phyloP scores from a whole-genome alignment of 1,140 invertebrate genomes.

The Drosophila lacertosa region DNA sequence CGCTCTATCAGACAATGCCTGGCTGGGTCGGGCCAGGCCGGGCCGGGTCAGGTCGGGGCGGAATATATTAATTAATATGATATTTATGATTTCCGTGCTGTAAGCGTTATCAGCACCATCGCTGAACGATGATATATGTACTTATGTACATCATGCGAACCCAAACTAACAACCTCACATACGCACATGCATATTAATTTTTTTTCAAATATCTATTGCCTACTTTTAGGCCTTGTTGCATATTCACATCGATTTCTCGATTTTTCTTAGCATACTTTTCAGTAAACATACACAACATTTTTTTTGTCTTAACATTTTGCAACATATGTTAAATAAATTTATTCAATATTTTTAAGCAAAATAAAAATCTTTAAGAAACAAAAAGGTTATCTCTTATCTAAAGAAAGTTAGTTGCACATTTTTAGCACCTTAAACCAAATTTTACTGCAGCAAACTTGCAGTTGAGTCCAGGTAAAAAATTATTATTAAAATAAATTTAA shows the following conservation, averaged over 20 bases:
- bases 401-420: too few relatives aligned
- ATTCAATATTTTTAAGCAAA: neutral
- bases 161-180: neutral
- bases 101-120: neutral
- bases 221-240: conserved; percentile 45
- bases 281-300: neutral
- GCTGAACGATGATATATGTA: neutral
- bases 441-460: neutral
- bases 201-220: conserved; percentile 39
- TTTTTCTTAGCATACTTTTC: conserved; percentile 53
- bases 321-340: too few relatives aligned
- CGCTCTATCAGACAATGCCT: neutral
- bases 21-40: too few relatives aligned
- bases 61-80: conserved; percentile 4
- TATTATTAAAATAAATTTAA: neutral
- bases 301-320: too few relatives aligned
- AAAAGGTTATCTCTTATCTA: too few relatives aligned
- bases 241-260: conserved; percentile 5
- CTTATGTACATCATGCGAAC: neutral
- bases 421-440: neutral
- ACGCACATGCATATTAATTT: neutral
- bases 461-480: neutral
- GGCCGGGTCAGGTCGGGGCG: too few relatives aligned
- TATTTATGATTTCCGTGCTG: conserved; percentile 12
- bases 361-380: too few relatives aligned